These are phyloP conservation scores for Pristiophorus japonicus DNA, from an alignment of 2,113 vertebrate species.

Conservation along the genomic window DNA sequence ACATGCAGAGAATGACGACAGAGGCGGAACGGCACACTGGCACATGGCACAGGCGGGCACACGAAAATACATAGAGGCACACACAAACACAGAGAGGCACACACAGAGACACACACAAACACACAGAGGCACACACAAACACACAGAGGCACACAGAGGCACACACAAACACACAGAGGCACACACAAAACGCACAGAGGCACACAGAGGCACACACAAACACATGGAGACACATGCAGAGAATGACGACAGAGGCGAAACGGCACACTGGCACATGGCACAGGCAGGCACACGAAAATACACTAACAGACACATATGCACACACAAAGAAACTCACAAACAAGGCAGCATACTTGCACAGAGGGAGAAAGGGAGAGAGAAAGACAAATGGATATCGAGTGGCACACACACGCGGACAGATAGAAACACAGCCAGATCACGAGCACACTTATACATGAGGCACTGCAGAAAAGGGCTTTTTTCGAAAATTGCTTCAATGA, in stretches of 20 bases:
- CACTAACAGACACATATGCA: not conserved
- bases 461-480: not conserved
- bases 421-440: not conserved
- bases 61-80: not conserved
- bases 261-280: not conserved
- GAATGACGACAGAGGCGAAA: not conserved
- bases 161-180: too few species aligned
- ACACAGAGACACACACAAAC: not conserved
- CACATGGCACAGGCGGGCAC: not conserved
- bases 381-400: not conserved
- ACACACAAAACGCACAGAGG: too few species aligned
- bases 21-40: not conserved
- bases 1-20: not conserved
- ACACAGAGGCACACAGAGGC: not conserved
- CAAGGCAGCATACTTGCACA: not conserved
- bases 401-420: not conserved
- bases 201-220: too few species aligned
- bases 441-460: not conserved
- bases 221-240: not conserved
- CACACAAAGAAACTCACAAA: not conserved
- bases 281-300: not conserved
- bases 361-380: not conserved
- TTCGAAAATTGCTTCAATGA: not conserved
- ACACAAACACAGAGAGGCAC: not conserved
- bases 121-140: not conserved